These are phyloP conservation scores for Tapirus terrestris DNA, from an alignment of 2,113 vertebrate species.

Conservation along the genomic window DNA sequence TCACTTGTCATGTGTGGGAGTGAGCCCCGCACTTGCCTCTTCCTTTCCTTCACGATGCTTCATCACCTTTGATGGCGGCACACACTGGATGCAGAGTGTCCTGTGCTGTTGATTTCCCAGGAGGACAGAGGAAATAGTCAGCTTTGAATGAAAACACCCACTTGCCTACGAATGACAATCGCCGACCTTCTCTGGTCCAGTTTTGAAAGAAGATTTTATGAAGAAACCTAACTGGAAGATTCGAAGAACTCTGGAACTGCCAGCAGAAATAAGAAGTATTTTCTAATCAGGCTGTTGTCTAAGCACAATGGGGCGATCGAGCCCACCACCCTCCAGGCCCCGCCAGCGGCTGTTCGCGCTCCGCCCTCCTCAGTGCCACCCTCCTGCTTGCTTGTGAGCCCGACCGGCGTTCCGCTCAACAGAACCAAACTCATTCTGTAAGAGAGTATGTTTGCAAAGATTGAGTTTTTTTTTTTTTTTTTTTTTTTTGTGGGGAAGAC, in stretches of 20 bases:
- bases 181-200: neutral
- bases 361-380: neutral
- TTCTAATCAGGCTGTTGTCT: neutral
- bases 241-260: neutral
- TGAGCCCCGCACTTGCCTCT: neutral
- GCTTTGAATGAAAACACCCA: neutral
- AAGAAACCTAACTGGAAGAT: neutral
- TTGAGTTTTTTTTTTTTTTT: too few relatives aligned
- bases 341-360: accelerated
- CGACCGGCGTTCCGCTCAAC: neutral
- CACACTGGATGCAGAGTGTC: neutral
- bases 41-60: neutral
- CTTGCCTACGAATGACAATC: too few relatives aligned
- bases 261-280: neutral
- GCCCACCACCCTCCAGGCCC: accelerated
- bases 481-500: too few relatives aligned
- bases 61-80: neutral
- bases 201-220: neutral
- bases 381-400: too few relatives aligned
- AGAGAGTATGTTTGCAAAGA: neutral
- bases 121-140: neutral
- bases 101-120: neutral
- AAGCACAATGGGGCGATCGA: neutral
- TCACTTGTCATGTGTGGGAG: neutral
- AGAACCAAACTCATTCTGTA: neutral